Conservation (phyloP, 2,113 vertebrate species). For the Eleginops maclovinus region DNA sequence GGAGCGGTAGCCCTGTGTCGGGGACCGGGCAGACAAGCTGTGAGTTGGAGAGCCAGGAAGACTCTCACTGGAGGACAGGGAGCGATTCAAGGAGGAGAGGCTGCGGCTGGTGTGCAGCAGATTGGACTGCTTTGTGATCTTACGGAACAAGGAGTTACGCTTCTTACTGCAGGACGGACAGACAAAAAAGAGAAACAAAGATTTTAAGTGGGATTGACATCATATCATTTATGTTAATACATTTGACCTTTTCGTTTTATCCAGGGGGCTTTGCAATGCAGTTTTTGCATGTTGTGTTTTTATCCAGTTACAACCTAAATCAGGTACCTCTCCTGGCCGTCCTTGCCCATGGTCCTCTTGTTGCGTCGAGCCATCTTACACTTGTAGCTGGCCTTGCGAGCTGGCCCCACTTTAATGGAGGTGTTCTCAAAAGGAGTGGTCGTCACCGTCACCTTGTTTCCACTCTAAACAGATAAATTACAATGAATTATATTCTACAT, state of each 20-base stretch:
- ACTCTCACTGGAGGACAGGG: constrained; percentile 93
- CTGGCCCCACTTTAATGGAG: constrained; percentile 93
- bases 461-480: constrained; percentile 83
- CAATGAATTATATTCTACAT: neutral
- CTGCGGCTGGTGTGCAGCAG: constrained; percentile 93
- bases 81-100: constrained; percentile 91
- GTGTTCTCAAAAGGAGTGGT: constrained; percentile 96
- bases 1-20: constrained; percentile 92
- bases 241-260: neutral
- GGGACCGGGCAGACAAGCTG: constrained; percentile 89
- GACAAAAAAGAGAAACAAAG: neutral
- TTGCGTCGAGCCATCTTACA: constrained; percentile 93
- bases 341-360: constrained; percentile 86
- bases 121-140: constrained; percentile 94
- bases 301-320: neutral
- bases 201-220: neutral
- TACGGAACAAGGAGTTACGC: constrained; percentile 92
- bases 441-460: constrained; percentile 93
- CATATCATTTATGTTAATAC: neutral
- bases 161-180: constrained; percentile 83
- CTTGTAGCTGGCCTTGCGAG: constrained; percentile 91
- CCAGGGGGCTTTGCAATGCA: neutral
- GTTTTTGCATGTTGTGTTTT: neutral
- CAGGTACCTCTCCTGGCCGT: constrained; percentile 89
- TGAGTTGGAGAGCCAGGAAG: constrained; percentile 94